Base-by-base conservation (phyloP, 2,888 invertebrate species). In the Coenonympha arcania region DNA sequence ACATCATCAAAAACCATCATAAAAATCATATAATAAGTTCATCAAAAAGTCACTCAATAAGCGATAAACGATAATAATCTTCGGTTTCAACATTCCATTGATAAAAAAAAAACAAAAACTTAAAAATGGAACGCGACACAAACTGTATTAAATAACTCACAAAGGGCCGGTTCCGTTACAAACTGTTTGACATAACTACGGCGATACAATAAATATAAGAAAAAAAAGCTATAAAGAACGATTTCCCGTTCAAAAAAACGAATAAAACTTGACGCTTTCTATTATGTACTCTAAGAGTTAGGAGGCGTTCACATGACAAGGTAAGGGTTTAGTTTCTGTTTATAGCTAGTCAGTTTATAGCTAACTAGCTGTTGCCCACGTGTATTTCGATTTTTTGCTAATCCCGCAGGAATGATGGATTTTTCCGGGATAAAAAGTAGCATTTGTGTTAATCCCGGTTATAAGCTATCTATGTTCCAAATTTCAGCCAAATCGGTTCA, bases 71-170 rank as follows among this genome's bases (percentile, higher is more conserved):
- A 36, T 8, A n/a, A 36, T 36, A 19, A 11, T 20, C 20, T 19
- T 9, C 8, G 6, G 8, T 9, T n/a, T n/a, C n/a, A n/a, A n/a
- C n/a, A n/a, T n/a, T n/a, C n/a, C n/a, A n/a, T n/a, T n/a, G n/a
- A n/a, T n/a, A n/a, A 30, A 19, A 30, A 8, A 41, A 24, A 39
- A 24, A n/a, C n/a, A 41, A 20, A 31, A 13, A 43, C 31, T n/a
- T n/a, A n/a, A n/a, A n/a, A 33, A 43, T 20, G 22, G 30, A 28
- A 9, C 13, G 19, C 20, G 11, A 43, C 43, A 43, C 31, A 43
- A 43, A 43, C 43, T 43, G 42, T 13, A 43, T 43, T 43, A 43
- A 43, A 31, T 43, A 43, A 43, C 43, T 9, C 33, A 43, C 43
- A 22, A 43, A 43, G 43, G 30, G 43, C 43, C 20, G 15, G 47